Evolutionary conservation across 1,140 invertebrate species (phyloP).

Genomic region (Hestina assimilis): DNA sequence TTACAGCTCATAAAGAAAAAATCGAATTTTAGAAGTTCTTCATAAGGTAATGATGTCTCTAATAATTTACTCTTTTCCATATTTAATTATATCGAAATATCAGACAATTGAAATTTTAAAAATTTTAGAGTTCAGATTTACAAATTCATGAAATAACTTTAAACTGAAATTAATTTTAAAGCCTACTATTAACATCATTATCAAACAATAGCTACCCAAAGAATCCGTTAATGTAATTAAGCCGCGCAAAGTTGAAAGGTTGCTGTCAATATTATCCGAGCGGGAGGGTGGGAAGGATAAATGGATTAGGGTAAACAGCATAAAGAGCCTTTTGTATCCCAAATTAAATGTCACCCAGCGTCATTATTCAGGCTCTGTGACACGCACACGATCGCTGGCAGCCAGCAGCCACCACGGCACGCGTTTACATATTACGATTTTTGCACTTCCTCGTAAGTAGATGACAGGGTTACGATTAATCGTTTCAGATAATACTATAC

Average conservation of each 20-base stretch:
- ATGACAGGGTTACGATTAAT: too few species aligned
- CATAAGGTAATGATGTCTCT: too few species aligned
- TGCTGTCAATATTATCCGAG: conserved; percentile 60
- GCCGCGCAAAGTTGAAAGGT: conserved; percentile 54
- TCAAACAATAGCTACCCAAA: conserved; percentile 15
- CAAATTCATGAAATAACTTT: not conserved
- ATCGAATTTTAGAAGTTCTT: too few species aligned
- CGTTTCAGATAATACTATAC: not conserved
- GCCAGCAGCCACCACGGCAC: not conserved
- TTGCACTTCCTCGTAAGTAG: not conserved
- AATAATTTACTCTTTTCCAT: too few species aligned
- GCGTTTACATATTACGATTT: conserved; percentile 6
- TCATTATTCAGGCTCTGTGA: conserved; percentile 67
- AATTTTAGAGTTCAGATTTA: too few species aligned
- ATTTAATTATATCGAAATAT: too few species aligned
- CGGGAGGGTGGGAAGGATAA: conserved; percentile 40
- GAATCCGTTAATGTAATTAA: conserved; percentile 50
- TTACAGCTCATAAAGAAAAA: too few species aligned
- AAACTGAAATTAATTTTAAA: not conserved
- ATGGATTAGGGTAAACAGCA: conserved; percentile 74
- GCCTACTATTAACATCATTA: conserved; percentile 1
- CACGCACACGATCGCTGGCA: conserved; percentile 33
- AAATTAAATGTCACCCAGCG: conserved; percentile 72
- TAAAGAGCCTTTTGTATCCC: conserved; percentile 74
- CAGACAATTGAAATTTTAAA: too few species aligned